These are phyloP conservation scores for Spongilla lacustris DNA, from an alignment of 37 sponge, comb jelly and placozoan genomes.

Conservation along the genomic window DNA sequence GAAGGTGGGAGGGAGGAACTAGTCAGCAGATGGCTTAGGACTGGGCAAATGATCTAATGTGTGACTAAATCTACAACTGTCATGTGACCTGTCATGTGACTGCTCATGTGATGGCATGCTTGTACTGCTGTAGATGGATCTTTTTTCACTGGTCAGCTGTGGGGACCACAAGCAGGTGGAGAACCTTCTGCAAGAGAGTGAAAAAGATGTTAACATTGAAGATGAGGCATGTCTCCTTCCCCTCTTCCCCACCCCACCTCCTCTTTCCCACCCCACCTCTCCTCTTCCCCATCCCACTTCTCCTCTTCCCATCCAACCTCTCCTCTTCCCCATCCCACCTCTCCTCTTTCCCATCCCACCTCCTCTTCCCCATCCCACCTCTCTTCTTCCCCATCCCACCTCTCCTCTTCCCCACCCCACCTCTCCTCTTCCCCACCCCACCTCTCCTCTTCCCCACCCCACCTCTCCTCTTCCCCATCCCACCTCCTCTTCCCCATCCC, in stretches of 20 bases:
- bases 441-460: not conserved
- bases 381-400: not conserved
- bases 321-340: slow-evolving; percentile 35
- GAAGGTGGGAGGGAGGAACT: too few species aligned
- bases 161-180: too few species aligned
- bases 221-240: too few species aligned
- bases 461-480: slow-evolving; percentile 21
- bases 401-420: slow-evolving; percentile 1
- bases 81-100: too few species aligned
- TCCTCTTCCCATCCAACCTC: not conserved
- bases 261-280: not conserved
- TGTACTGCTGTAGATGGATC: too few species aligned
- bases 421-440: not conserved
- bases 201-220: too few species aligned
- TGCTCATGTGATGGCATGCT: too few species aligned
- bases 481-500: slow-evolving; percentile 22
- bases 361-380: not conserved
- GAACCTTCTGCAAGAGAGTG: too few species aligned
- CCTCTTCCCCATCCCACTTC: not conserved
- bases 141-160: too few species aligned
- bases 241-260: not conserved
- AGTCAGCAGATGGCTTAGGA: too few species aligned
- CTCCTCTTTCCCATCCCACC: slow-evolving; percentile 2
- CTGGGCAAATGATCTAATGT: not conserved
- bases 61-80: too few species aligned